Percentiles rank a stretch among this genome's conserved stretches.
These are phyloP conservation scores for Hemibagrus wyckioides DNA, from an alignment of 2,113 vertebrate genomes.

Conservation along the genomic window DNA sequence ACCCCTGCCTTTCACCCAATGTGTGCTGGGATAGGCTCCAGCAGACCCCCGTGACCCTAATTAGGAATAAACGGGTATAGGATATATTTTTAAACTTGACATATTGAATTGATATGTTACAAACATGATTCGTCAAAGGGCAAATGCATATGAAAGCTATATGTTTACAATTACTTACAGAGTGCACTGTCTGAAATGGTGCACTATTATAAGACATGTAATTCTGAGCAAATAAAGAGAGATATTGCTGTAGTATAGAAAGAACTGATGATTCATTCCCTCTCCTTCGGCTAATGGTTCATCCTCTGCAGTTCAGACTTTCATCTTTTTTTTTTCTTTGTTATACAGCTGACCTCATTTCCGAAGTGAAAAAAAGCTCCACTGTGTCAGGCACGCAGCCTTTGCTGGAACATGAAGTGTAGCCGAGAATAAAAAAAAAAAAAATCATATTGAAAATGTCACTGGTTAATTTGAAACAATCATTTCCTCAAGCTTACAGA, in stretches of 20 bases:
- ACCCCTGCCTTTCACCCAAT: no score
- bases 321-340: not conserved
- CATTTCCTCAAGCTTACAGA: slow-evolving; percentile 8
- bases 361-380: not conserved
- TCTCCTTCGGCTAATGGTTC: not conserved
- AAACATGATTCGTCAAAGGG: not conserved
- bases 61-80: no score
- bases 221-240: not conserved
- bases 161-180: not conserved
- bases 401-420: not conserved
- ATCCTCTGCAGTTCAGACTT: not conserved
- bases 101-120: not conserved
- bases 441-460: not conserved
- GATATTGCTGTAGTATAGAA: not conserved
- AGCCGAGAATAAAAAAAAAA: not conserved
- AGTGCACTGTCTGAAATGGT: not conserved
- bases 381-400: not conserved
- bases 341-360: slow-evolving; percentile 10
- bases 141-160: not conserved
- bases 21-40: no score
- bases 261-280: not conserved
- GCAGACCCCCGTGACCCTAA: no score
- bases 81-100: not conserved
- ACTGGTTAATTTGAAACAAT: slow-evolving; percentile 11
- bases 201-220: not conserved